Base-by-base conservation (phyloP, 2,797 vertebrate genomes). In the Scleropages formosus region DNA sequence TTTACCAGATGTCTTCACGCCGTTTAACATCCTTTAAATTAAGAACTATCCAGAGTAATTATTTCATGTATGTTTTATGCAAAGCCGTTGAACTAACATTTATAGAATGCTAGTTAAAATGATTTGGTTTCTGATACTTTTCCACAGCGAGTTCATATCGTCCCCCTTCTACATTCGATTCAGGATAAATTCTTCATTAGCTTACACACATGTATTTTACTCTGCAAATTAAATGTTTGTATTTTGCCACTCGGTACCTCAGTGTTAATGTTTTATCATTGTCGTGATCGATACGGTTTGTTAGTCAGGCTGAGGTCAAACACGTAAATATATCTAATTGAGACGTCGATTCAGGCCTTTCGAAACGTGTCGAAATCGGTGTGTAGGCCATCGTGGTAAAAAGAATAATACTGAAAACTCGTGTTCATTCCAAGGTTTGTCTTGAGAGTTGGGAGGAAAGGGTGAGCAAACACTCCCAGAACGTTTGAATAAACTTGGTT, bases 1-100 rank as follows among this genome's bases (percentile, higher is more conserved):
- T 87, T 90, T 94, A 96, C 93, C 95, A 98, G 95, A 98, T 98
- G 96, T 98, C 94, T 95, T 96, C 96, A 98, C 96, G 95, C 96
- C 96, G 94, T 94, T 96, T 95, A 96, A 96, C 94, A 95, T 94
- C 92, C 91, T 94, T 93, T 94, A 96, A 97, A 97, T 98, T 95
- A 96, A 96, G 93, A 95, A 93, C 94, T 91, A 95, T 96, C 95
- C 90, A 93, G 92, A 88, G 90, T 97, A 97, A 98, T 97, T 97
- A 96, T 96, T 96, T 94, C 91, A 93, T 96, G 93, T 96, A 93
- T 94, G 91, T 95, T 95, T 96, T 96, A 96, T 95, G 93, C 91
- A 89, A 89, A 93, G 92, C 92, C 93, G 93, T 94, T 93, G 91
- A 94, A 92, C 89, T 92, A 91, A 90, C 87, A 89, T 95, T 93